Base-by-base conservation (phyloP, 2,113 vertebrate genomes). In the Ictidomys tridecemlineatus region DNA sequence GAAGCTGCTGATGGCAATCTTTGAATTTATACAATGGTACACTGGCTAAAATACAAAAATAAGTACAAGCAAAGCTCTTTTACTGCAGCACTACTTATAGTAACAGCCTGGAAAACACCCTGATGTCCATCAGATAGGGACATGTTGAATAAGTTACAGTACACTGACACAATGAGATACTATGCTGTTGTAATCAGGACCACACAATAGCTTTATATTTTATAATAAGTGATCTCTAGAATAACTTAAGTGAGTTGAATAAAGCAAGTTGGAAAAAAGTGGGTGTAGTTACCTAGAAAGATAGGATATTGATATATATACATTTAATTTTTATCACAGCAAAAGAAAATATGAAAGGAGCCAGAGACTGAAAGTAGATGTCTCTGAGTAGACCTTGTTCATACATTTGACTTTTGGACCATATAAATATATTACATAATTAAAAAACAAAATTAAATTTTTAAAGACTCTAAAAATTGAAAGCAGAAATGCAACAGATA, bases 401-500 rank as follows among this genome's bases (percentile, higher is more conserved):
- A 83, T 0, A 67, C n/a, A 89, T 67, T 45, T 96, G 67, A 91
- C 48, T 89, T 83, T 53, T 42, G 45, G n/a, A 92, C 9, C 39
- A 76, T 17, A 2, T 61, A 63, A 63, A 53, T 82, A 69, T 88
- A 83, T 80, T 53, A 93, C 16, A 91, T 70, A 87, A 45, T 78
- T 90, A 26, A 73, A 79, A 91, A 83, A 65, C 24, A 89, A 86
- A 86, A 63, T 22, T 92, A 13, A 92, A 95, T 51, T 93, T 92
- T 51, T 72, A 87, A 96, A 84, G 84, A n/a, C 20, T 72, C 53
- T 93, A 89, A 95, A 85, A 88, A 45, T 63, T 67, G 34, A 91
- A 96, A 85, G 53, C 22, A 88, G 28, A 91, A 77, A 22, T 85
- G 3, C 85, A 87, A 79, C 76, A 93, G 3, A 69, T n/a, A 69